Base-by-base conservation (phyloP, 2,888 invertebrate species). In the Scotopteryx bipunctaria region DNA sequence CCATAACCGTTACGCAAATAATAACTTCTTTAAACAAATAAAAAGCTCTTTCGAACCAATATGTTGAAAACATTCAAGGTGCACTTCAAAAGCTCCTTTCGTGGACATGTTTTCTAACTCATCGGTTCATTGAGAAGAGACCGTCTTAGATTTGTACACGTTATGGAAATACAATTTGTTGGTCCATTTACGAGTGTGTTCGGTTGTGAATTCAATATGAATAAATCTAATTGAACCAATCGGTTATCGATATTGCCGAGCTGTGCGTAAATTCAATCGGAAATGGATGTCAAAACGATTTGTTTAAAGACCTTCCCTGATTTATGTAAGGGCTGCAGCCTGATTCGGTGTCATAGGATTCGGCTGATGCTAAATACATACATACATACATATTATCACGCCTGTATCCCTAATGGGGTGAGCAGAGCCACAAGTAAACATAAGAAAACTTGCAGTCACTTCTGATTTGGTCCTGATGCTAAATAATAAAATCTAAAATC, bases 231-330 rank as follows among this genome's bases (percentile, higher is more conserved):
- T 42, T 42, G 41, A 36, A 29, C 27, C 25, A 29, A 44, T 44
- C 38, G 13, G 38, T 25, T 38, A 32, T n/a, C 17, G 32, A 32
- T 46, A 46, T 21, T 32, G 32, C 15, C 23, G 15, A 27, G n/a
- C 6, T 9, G 15, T 21, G n/a, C 42, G 16, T 46, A 31, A 37
- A 21, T 37, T 31, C 11, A 31, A 46, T 17, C 8, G 38, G 32
- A 45, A 36, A 45, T 36, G 32, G 31, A 13, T 46, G 38, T 38
- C 21, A 32, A 38, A 32, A 38, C 16, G 15, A 31, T 21, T 29
- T 45, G 37, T 46, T 36, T 29, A 36, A 5, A 44, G 13, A 19
- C 45, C 16, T 32, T 25, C 9, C 11, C 23, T 46, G 38, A 46
- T 46, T 46, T 38, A 41, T 47, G 25, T 11, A 33, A 27, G 35